phyloP scores from a whole-genome alignment of 2,113 vertebrate genomes.

The Percina caprodes region DNA sequence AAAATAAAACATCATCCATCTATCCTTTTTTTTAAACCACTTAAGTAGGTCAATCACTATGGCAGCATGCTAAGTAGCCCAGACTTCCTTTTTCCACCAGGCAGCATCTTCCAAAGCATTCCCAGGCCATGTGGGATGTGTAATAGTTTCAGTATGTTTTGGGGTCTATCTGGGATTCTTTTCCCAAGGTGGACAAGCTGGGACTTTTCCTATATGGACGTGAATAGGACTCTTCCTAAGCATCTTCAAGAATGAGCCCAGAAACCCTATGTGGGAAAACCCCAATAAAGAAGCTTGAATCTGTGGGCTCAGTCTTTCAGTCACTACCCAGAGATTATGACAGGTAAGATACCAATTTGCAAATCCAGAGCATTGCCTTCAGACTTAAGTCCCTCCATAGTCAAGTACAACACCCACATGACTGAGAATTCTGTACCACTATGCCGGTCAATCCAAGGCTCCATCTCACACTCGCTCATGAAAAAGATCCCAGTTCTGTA shows the following conservation, averaged over 20 bases:
- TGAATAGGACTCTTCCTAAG: background rate
- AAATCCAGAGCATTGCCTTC: slow-evolving; percentile 17
- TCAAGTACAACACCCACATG: slow-evolving; percentile 2
- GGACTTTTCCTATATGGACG: background rate
- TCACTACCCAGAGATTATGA: slow-evolving; percentile 11
- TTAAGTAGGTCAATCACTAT: slow-evolving; percentile 10
- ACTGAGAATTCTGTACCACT: background rate
- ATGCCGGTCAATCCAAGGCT: background rate
- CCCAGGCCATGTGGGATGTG: background rate
- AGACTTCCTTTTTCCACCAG: background rate
- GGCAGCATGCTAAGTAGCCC: background rate
- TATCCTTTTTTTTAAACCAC: background rate
- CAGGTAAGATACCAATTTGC: slow-evolving; percentile 16
- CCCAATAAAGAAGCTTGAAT: too few relatives aligned
- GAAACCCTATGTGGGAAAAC: background rate
- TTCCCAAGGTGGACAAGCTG: background rate
- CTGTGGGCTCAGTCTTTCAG: background rate
- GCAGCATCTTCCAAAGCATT: background rate
- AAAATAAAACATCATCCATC: slow-evolving; percentile 14
- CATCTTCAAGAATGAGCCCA: background rate
- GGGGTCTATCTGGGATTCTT: background rate
- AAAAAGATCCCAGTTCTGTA: slow-evolving; percentile 13
- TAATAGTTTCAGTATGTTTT: slow-evolving; percentile 20
- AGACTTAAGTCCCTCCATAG: background rate
- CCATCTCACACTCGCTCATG: background rate